Conservation (phyloP, 2,797 vertebrate genomes). For the Leptoclinus maculatus region DNA sequence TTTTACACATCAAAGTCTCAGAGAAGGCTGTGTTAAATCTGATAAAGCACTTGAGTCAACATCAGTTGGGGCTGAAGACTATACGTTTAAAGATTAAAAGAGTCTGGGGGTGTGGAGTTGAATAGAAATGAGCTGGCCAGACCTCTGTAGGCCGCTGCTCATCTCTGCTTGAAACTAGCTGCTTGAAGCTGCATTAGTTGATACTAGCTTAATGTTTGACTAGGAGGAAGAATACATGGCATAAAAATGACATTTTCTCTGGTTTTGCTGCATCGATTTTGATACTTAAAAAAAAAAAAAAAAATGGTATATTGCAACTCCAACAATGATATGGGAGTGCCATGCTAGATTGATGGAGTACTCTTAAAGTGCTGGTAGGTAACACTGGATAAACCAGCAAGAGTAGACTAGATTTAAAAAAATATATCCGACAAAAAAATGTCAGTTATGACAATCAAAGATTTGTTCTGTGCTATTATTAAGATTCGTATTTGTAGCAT, state of each 20-base stretch:
- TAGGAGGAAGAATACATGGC: not conserved
- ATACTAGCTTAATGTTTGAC: not conserved
- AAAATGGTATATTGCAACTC: not conserved
- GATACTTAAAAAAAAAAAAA: not conserved
- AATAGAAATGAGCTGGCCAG: not conserved
- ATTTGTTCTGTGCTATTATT: constrained; percentile 6
- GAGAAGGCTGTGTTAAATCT: not conserved
- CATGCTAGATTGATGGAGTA: not conserved
- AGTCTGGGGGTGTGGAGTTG: not conserved
- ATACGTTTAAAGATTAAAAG: not conserved
- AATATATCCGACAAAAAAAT: not conserved
- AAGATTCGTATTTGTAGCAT: constrained; percentile 8
- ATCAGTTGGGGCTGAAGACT: not conserved
- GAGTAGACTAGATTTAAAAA: not conserved
- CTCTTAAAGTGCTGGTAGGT: not conserved
- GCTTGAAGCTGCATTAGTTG: not conserved
- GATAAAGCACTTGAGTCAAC: not conserved
- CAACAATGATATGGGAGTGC: not conserved
- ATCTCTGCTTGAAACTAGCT: not conserved
- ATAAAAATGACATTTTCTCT: not conserved
- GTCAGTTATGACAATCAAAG: constrained; percentile 3
- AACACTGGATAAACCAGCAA: not conserved
- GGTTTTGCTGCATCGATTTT: not conserved
- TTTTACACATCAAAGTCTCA: not conserved
- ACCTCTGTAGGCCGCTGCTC: not conserved